Conservation (phyloP, 2,797 vertebrate genomes). For the Helicolenus hilgendorfi region DNA sequence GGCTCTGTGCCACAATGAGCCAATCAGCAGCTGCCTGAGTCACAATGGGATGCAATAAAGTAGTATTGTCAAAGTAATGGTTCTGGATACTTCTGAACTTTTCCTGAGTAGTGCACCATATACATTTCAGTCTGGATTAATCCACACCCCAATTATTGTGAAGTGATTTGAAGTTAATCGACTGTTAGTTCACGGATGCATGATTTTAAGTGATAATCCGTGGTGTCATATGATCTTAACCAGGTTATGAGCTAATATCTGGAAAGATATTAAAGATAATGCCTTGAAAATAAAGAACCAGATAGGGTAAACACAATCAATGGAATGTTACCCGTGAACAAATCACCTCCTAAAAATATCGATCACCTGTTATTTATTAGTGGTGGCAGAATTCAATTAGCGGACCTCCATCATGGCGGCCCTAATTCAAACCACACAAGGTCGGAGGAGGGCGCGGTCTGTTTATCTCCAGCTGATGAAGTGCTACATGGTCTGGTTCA, state of each 20-base stretch:
- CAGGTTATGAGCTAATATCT: conserved; percentile 7
- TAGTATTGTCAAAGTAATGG: neutral
- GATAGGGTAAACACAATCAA: conserved; percentile 23
- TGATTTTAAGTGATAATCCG: neutral
- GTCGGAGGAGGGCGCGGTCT: conserved; percentile 36
- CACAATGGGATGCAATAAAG: neutral
- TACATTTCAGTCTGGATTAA: neutral
- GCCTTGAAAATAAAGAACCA: conserved; percentile 21
- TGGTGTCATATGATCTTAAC: conserved; percentile 6
- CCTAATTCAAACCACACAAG: conserved; percentile 75
- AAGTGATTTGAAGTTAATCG: neutral
- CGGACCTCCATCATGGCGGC: conserved; percentile 52
- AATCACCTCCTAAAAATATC: conserved; percentile 61
- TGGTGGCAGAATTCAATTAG: conserved; percentile 70
- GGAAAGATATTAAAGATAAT: neutral
- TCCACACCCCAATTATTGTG: neutral
- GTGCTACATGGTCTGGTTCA: conserved; percentile 51
- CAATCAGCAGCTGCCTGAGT: neutral
- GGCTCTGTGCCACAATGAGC: neutral
- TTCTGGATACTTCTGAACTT: neutral
- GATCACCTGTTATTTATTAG: conserved; percentile 72
- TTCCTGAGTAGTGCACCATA: neutral
- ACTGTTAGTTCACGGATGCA: neutral
- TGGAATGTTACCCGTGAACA: conserved; percentile 36
- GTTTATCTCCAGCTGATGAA: conserved; percentile 72